A percentile compares a stretch with the other conserved stretches of the same genome.
Conservation (phyloP, 2,888 invertebrate species). For the Phrixothrix hirtus region DNA sequence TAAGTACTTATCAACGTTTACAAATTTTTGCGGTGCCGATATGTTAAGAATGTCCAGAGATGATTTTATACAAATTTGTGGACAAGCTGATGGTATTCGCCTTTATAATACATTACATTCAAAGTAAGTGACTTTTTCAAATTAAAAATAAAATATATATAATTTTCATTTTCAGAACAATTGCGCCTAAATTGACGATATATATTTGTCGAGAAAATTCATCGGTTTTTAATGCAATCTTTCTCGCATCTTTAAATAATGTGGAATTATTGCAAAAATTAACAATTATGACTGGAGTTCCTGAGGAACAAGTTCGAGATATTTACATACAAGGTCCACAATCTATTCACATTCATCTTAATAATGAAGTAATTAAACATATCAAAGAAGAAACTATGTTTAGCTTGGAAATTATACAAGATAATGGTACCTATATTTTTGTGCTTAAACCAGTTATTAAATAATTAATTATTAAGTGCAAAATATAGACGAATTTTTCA, state of each 20-base stretch:
- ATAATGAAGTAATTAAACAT: conserved; percentile 83
- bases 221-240: conserved; percentile 78
- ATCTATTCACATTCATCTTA: conserved; percentile 80
- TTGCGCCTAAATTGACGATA: conserved; percentile 78
- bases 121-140: conserved; percentile 64
- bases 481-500: no score
- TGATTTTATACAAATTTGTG: conserved; percentile 93
- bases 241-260: conserved; percentile 70
- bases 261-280: conserved; percentile 70
- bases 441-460: conserved; percentile 25
- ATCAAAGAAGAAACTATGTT: conserved; percentile 79
- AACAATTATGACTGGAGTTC: conserved; percentile 61
- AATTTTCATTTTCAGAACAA: conserved; percentile 57
- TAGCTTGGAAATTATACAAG: conserved; percentile 37
- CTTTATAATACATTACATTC: conserved; percentile 87
- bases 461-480: conserved; percentile 8
- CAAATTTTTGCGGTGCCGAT: conserved; percentile 87
- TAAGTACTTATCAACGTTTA: conserved; percentile 74
- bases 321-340: conserved; percentile 82
- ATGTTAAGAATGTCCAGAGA: conserved; percentile 86
- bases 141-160: background rate
- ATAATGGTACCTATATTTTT: conserved; percentile 33
- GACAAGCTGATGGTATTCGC: conserved; percentile 90
- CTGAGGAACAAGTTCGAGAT: conserved; percentile 55
- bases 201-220: conserved; percentile 75